A percentile compares a stretch with the other conserved stretches of the same genome.
phyloP scores from a whole-genome alignment of 2,113 vertebrate genomes.

The Neotoma lepida region DNA sequence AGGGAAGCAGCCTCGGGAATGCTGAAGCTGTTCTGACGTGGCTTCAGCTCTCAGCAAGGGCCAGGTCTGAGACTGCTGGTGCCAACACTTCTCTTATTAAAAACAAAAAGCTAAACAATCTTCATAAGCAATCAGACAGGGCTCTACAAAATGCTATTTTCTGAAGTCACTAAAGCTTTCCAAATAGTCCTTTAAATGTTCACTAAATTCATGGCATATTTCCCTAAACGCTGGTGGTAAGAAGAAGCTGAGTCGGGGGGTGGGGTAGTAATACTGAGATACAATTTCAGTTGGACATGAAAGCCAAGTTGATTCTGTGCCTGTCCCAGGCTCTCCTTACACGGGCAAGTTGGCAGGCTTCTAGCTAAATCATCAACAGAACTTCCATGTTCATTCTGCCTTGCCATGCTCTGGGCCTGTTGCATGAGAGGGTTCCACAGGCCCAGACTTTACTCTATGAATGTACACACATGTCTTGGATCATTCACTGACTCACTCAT shows the following conservation, averaged over 20 bases:
- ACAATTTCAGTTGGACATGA: background rate
- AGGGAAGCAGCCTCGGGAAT: background rate
- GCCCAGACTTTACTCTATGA: background rate
- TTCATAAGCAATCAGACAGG: background rate
- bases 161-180: background rate
- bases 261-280: background rate
- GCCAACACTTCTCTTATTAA: slow-evolving; percentile 5
- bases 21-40: background rate
- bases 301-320: background rate
- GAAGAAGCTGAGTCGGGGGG: background rate
- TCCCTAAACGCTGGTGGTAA: background rate
- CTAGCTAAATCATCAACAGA: background rate
- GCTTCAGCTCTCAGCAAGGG: background rate
- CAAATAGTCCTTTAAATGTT: background rate
- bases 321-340: background rate
- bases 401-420: background rate
- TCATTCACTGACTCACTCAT: background rate
- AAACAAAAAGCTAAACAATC: slow-evolving; percentile 10
- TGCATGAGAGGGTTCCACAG: background rate
- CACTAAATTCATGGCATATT: background rate
- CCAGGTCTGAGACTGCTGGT: background rate
- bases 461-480: background rate
- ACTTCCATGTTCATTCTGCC: background rate
- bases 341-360: background rate
- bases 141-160: background rate